Base-by-base conservation (phyloP, 2,888 invertebrate genomes). In the Noctua fimbriata region DNA sequence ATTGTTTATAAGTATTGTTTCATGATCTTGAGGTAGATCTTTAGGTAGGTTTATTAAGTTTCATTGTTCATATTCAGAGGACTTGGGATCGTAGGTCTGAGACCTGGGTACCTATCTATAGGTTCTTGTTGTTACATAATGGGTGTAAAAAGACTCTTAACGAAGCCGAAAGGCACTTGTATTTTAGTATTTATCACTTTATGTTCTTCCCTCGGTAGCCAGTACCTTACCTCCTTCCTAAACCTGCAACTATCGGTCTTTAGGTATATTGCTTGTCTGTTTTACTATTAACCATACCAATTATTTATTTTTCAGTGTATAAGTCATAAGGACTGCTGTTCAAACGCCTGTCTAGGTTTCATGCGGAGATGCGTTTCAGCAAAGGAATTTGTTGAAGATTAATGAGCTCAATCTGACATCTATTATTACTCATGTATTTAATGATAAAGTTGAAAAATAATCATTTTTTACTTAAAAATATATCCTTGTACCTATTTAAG, bases 341-440 rank as follows among this genome's bases (percentile, higher is more conserved):
- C 92, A 3, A 90, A 92, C 67, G 82, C 94, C 1, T 96, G 96
- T 72, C 87, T 94, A 55, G 94, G 94, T 32, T 96, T 92, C 85
- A 80, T 93, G 93, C 94, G 91, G 89, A 92, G 89, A 89, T 96
- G 95, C 81, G 95, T 95, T 49, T 92, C 94, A 5, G 89, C 90
- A 60, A 81, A 69, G 44, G 66, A 82, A 73, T 6, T 65, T 14
- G 36, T 28, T 32, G 71, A 58, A 52, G 21, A 49, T 21, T 24
- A 60, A 52, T 69, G 58, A 60, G 28, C 28, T 41, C 28, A 47
- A 36, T 36, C 32, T 36, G 32, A 28, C n/a, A 65, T 4, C 36
- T 44, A 18, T 55, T 71, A 67, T 67, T n/a, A 67, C 16, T 36
- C 44, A 67, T 18, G n/a, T 44, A 28, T 18, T 16, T 41, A 32